phyloP scores from a whole-genome alignment of 2,888 invertebrate species.

The Hemistola chrysoprasaria region DNA sequence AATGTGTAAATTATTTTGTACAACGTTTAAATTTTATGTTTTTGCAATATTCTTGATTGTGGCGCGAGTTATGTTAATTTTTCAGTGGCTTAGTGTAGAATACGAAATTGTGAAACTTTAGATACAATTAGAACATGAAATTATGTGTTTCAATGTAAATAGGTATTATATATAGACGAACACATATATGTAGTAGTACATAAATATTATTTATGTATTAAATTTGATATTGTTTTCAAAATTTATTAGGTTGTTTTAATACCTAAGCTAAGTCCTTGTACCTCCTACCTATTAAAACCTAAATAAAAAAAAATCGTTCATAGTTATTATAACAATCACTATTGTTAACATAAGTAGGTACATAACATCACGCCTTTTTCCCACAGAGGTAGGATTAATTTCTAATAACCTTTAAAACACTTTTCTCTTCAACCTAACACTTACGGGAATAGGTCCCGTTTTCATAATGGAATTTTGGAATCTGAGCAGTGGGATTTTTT shows the following conservation, averaged over 20 bases:
- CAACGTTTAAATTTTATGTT: constrained; percentile 62
- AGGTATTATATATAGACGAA: constrained; percentile 67
- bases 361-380: no score
- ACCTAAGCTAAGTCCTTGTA: constrained; percentile 15
- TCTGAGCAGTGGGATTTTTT: no score
- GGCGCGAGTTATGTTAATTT: constrained; percentile 55
- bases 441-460: no score
- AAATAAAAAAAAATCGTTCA: background rate
- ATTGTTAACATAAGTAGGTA: no score
- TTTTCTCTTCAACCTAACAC: no score
- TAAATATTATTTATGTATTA: constrained; percentile 82
- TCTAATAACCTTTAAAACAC: no score
- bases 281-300: background rate
- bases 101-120: constrained; percentile 66
- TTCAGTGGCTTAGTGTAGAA: constrained; percentile 66
- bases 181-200: constrained; percentile 80
- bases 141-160: constrained; percentile 80
- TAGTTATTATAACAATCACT: no score
- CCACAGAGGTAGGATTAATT: no score
- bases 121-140: constrained; percentile 67
- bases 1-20: constrained; percentile 75
- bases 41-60: constrained; percentile 60
- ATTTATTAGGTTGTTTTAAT: constrained; percentile 71
- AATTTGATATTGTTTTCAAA: constrained; percentile 83
- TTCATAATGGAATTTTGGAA: no score